Percentiles rank a stretch among this genome's conserved stretches.
Evolutionary conservation across 2,113 vertebrate genomes (phyloP).

Genomic region (Perca schrenkii): DNA sequence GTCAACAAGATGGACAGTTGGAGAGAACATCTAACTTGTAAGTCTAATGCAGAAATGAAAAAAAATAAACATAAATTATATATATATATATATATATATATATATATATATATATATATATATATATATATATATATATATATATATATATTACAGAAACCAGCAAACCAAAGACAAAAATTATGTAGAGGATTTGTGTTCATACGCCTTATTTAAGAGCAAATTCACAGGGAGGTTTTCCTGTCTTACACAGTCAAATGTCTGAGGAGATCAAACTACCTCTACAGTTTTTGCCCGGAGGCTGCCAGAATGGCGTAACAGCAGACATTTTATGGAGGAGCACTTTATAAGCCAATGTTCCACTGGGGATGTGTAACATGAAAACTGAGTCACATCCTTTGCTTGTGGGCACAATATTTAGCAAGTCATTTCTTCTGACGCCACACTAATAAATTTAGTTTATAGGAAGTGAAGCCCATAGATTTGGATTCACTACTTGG

Average conservation of each 20-base stretch:
- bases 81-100: too few species aligned
- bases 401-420: slow-evolving; percentile 74
- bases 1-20: slow-evolving; percentile 1
- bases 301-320: slow-evolving; percentile 54
- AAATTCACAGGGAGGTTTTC: slow-evolving; percentile 29
- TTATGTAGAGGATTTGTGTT: slow-evolving; percentile 7
- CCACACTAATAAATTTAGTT: slow-evolving; percentile 53
- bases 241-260: slow-evolving; percentile 27
- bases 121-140: background rate
- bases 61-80: too few species aligned
- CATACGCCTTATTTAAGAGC: slow-evolving; percentile 25
- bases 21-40: slow-evolving; percentile 1
- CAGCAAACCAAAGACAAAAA: slow-evolving; percentile 17
- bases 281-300: slow-evolving; percentile 60
- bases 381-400: slow-evolving; percentile 68
- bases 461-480: slow-evolving; percentile 23
- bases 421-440: slow-evolving; percentile 38
- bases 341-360: slow-evolving; percentile 72
- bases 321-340: slow-evolving; percentile 71
- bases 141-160: background rate
- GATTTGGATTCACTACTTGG: slow-evolving; percentile 21
- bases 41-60: slow-evolving; percentile 3
- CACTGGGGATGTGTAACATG: slow-evolving; percentile 66
- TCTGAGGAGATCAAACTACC: slow-evolving; percentile 57
- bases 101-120: too few species aligned